Percentiles rank a stretch among this genome's conserved stretches.
These are phyloP conservation scores for Thalpophila matura DNA, from an alignment of 2,888 invertebrate species.

Conservation along the genomic window DNA sequence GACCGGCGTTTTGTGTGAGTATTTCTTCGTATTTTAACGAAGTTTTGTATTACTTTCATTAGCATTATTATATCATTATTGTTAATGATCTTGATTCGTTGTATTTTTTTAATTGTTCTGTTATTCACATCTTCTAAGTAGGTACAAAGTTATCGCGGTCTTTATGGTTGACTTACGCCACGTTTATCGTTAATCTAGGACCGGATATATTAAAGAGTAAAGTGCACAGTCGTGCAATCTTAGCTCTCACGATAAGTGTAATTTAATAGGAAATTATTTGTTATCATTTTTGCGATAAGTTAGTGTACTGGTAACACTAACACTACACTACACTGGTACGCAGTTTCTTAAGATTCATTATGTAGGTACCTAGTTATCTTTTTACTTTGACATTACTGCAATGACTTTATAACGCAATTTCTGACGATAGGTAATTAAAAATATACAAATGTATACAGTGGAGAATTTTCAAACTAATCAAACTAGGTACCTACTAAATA, in stretches of 20 bases:
- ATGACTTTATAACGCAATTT: neutral
- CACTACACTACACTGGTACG: slow-evolving; percentile 26
- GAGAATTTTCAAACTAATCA: neutral
- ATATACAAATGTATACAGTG: neutral
- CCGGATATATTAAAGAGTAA: slow-evolving; percentile 45
- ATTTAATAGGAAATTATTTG: slow-evolving; percentile 29
- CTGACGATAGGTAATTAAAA: neutral
- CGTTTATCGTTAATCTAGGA: slow-evolving; percentile 46
- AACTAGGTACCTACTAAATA: neutral
- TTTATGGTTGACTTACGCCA: slow-evolving; percentile 29
- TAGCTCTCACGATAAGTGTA: slow-evolving; percentile 11
- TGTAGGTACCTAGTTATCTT: slow-evolving; percentile 1
- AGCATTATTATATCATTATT: slow-evolving; percentile 11
- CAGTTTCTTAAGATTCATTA: slow-evolving; percentile 33
- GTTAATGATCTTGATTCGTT: neutral
- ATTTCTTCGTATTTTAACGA: slow-evolving; percentile 48
- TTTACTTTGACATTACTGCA: neutral
- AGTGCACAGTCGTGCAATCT: slow-evolving; percentile 41
- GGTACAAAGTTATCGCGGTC: slow-evolving; percentile 25
- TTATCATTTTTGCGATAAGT: slow-evolving; percentile 57
- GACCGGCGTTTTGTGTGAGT: slow-evolving; percentile 70
- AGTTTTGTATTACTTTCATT: slow-evolving; percentile 29
- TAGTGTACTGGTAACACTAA: slow-evolving; percentile 17
- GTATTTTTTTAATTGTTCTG: slow-evolving; percentile 15
- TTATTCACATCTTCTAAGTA: slow-evolving; percentile 7